These are phyloP conservation scores for Byasa hedistus DNA, from an alignment of 2,888 invertebrate genomes.

Conservation along the genomic window DNA sequence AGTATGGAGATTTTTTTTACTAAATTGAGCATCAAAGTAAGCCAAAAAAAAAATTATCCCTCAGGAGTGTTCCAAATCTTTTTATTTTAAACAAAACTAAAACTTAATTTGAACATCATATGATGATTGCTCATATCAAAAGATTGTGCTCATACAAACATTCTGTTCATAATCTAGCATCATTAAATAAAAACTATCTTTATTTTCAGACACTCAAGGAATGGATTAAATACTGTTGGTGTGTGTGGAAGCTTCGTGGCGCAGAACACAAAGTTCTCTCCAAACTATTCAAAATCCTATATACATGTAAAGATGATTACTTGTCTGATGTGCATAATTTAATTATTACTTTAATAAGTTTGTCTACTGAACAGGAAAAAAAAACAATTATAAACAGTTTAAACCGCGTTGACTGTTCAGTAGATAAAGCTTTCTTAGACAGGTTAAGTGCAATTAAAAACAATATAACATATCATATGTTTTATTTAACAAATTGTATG, in stretches of 20 bases:
- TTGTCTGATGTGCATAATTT: constrained; percentile 48
- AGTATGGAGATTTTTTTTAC: no score
- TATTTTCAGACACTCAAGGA: constrained; percentile 58
- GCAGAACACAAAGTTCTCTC: constrained; percentile 55
- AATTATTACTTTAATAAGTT: constrained; percentile 50
- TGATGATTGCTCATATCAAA: no score
- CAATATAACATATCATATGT: constrained; percentile 38
- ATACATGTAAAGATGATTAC: constrained; percentile 48
- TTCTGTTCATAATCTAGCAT: not conserved
- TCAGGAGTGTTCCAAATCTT: no score
- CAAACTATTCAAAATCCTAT: constrained; percentile 58
- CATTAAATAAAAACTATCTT: not conserved
- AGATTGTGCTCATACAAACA: not conserved
- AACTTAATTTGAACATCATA: no score
- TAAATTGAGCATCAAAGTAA: no score
- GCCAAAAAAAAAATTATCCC: no score
- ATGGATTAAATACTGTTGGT: constrained; percentile 68
- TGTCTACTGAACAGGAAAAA: constrained; percentile 52
- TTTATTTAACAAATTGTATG: constrained; percentile 17
- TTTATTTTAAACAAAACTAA: no score
- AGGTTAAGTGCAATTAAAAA: constrained; percentile 50
- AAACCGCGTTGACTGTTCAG: constrained; percentile 36
- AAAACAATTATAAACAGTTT: constrained; percentile 45
- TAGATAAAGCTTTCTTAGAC: constrained; percentile 44
- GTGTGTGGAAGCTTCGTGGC: constrained; percentile 51